Percentiles rank a stretch among this genome's conserved stretches.
These are phyloP conservation scores for Cyrtodaria siliqua DNA, from an alignment of 2,888 invertebrate genomes.

Conservation along the genomic window DNA sequence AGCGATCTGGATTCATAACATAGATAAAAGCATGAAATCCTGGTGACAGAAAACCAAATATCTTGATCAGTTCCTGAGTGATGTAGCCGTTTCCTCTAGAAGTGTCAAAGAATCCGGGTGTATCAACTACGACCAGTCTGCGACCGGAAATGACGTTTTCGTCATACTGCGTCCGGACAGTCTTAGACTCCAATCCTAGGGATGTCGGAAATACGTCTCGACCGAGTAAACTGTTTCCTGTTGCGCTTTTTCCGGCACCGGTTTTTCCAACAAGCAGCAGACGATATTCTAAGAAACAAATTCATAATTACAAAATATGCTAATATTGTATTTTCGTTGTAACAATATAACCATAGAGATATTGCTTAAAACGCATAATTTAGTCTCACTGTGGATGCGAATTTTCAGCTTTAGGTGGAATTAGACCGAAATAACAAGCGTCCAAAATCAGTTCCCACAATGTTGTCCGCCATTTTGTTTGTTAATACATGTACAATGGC, in stretches of 20 bases:
- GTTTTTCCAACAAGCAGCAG: slow-evolving; percentile 37
- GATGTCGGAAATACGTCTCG: slow-evolving; percentile 11
- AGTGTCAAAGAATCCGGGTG: slow-evolving; percentile 47
- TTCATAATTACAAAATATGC: no score
- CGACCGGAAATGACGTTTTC: slow-evolving; percentile 17
- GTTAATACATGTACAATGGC: no score
- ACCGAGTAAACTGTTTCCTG: slow-evolving; percentile 42
- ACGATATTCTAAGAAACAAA: slow-evolving; percentile 11
- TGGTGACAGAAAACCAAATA: slow-evolving; percentile 22
- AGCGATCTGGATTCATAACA: slow-evolving; percentile 30
- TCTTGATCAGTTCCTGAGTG: slow-evolving; percentile 21
- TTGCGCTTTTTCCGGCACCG: slow-evolving; percentile 44
- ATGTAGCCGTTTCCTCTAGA: slow-evolving; percentile 18
- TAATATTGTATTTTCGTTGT: no score
- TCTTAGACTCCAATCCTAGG: slow-evolving; percentile 9
- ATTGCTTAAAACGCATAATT: no score
- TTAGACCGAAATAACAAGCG: no score
- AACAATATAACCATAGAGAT: no score
- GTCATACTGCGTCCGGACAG: slow-evolving; percentile 9
- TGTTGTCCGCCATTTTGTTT: no score
- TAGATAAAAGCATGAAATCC: slow-evolving; percentile 37
- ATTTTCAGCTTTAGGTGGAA: no score
- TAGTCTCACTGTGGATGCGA: no score
- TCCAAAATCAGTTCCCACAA: no score
- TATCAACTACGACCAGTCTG: slow-evolving; percentile 38